Evolutionary conservation across 1,140 invertebrate genomes (phyloP).

Genomic region (Whitmania pigra): DNA sequence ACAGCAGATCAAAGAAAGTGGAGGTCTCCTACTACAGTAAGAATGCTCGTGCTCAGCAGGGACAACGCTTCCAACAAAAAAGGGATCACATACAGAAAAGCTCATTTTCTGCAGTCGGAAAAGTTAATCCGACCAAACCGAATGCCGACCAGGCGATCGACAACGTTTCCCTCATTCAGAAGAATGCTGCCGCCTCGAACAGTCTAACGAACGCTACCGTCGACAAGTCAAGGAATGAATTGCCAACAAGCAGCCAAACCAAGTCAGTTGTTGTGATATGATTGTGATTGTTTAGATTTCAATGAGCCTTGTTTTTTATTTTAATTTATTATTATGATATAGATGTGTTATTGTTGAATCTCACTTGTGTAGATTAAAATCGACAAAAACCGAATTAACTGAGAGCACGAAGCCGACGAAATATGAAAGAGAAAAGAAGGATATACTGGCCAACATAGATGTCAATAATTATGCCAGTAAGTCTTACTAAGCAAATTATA

Average conservation of each 20-base stretch:
- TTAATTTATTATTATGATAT: conserved; percentile 3
- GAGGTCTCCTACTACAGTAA: conserved; percentile 26
- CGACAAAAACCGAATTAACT: conserved; percentile 34
- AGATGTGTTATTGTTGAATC: not conserved
- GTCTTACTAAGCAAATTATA: conserved; percentile 28
- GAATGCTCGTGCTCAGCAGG: conserved; percentile 22
- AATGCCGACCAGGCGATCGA: no score
- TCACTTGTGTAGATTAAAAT: conserved; percentile 5
- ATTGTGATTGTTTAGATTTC: no score
- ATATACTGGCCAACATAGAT: conserved; percentile 47
- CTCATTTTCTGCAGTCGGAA: no score
- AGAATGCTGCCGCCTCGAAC: no score
- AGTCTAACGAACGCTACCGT: no score
- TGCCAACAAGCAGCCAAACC: no score
- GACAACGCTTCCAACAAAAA: no score
- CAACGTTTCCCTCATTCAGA: no score
- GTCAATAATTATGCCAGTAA: conserved; percentile 48
- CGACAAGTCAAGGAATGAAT: no score
- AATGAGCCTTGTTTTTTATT: not conserved
- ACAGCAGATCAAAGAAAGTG: conserved; percentile 30
- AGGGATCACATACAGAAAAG: no score
- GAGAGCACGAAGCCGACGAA: conserved; percentile 43
- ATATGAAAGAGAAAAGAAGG: conserved; percentile 43
- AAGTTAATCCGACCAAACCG: no score
- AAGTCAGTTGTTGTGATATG: no score